Conservation (phyloP, 2,888 invertebrate genomes). For the Rhingia rostrata region DNA sequence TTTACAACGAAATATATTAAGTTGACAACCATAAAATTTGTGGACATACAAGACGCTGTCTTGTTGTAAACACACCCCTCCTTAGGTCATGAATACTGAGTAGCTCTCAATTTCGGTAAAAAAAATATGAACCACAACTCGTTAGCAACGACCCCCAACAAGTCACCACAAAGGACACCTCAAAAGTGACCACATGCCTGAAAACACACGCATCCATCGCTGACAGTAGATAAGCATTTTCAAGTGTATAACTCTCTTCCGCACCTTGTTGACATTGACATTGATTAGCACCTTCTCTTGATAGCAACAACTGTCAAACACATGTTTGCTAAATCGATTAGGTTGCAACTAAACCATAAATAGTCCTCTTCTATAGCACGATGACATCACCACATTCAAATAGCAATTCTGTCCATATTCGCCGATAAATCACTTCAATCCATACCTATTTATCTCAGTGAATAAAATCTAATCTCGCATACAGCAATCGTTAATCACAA, state of each 20-base stretch:
- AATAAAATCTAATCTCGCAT: constrained; percentile 18
- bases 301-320: constrained; percentile 13
- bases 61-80: no score
- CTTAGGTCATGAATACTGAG: no score
- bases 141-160: no score
- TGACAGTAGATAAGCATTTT: not conserved
- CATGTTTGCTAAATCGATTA: constrained; percentile 33
- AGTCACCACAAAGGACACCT: no score
- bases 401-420: constrained; percentile 9
- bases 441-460: not conserved
- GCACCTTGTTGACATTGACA: constrained; percentile 5
- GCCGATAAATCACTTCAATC: constrained; percentile 21
- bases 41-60: no score
- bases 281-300: constrained; percentile 16
- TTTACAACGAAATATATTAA: no score
- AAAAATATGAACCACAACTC: no score
- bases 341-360: constrained; percentile 30
- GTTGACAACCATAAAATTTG: no score
- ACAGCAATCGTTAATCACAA: not conserved
- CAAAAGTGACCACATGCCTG: no score
- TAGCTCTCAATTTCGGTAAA: no score
- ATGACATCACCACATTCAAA: constrained; percentile 32
- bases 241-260: not conserved
- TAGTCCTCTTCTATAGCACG: constrained; percentile 23
- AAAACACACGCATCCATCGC: no score